Base-by-base conservation (phyloP, 1,140 invertebrate genomes). In the Drosophila kohkoa region DNA sequence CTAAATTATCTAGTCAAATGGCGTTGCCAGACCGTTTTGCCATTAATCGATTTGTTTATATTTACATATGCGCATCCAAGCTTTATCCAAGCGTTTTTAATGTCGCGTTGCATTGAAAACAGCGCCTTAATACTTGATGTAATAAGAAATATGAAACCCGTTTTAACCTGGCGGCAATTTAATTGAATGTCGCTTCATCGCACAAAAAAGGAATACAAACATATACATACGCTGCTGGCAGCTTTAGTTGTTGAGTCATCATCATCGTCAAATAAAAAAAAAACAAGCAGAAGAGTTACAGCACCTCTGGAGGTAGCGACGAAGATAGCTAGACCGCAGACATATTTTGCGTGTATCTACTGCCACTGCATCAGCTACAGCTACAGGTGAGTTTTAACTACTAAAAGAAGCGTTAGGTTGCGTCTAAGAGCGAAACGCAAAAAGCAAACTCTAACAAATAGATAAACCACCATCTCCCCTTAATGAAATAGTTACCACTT, bases 191-290 rank as follows among this genome's bases (percentile, higher is more conserved):
- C 35, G 38, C 28, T 60, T 16, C 30, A 43, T 28, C 25, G 20
- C 32, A 28, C 8, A 57, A 32, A 25, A 25, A 32, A 8, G 48
- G 10, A 45, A 75, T 15, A 57, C 10, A 43, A 30, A 45, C 11
- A 67, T 48, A 41, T 49, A 59, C 49, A 16, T 32, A 35, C n/a
- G 25, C 16, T 76, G 74, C 69, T 72, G 68, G 54, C 59, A 76
- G 49, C 63, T 51, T n/a, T 75, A 69, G 66, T 79, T 77, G 83
- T 88, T 88, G 83, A 88, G 83, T 88, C 83, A 88, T 83, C 83
- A 79, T 32, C 51, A 45, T 55, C 66, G 58, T 65, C 62, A 79
- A 65, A 65, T 32, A 25, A 25, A 25, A 25, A 20, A 20, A 38
- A 38, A 38, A 55, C 16, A 55, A 67, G 28, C 59, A 43, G 28